A percentile compares a stretch with the other conserved stretches of the same genome.
These are phyloP conservation scores for Nixonia krombeini DNA, from an alignment of 1,140 invertebrate species.

Conservation along the genomic window DNA sequence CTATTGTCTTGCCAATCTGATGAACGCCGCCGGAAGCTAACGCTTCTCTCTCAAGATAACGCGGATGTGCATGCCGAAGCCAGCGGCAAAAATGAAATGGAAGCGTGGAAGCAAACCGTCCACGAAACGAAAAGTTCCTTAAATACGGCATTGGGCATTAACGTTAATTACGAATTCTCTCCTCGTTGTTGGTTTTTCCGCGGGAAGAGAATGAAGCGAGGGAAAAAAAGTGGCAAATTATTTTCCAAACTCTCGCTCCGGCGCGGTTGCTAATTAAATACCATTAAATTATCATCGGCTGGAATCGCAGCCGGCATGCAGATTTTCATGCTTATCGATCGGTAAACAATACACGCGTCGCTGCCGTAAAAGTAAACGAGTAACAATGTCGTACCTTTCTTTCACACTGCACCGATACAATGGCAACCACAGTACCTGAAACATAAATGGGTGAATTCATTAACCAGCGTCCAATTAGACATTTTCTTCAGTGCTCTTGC, in stretches of 20 bases:
- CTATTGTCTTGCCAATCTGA: conserved; percentile 64
- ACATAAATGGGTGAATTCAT: conserved; percentile 34
- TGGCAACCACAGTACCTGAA: conserved; percentile 56
- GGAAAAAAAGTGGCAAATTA: no score
- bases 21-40: conserved; percentile 57
- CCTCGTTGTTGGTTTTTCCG: background rate
- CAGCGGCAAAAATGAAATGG: conserved; percentile 35
- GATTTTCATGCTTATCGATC: no score
- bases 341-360: no score
- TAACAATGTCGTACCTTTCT: conserved; percentile 51
- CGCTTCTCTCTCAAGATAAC: conserved; percentile 51
- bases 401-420: conserved; percentile 54
- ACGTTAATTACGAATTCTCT: background rate
- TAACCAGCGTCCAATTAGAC: conserved; percentile 24
- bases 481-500: conserved; percentile 7
- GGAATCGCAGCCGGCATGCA: no score
- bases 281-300: no score
- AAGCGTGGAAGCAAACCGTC: conserved; percentile 36
- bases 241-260: no score
- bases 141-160: background rate
- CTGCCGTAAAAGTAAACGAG: no score
- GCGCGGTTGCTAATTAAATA: no score
- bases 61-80: conserved; percentile 47
- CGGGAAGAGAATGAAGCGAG: no score
- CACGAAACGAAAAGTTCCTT: background rate